Evolutionary conservation across 2,888 invertebrate genomes (phyloP).

Genomic region (Eustalomyia histrio): DNA sequence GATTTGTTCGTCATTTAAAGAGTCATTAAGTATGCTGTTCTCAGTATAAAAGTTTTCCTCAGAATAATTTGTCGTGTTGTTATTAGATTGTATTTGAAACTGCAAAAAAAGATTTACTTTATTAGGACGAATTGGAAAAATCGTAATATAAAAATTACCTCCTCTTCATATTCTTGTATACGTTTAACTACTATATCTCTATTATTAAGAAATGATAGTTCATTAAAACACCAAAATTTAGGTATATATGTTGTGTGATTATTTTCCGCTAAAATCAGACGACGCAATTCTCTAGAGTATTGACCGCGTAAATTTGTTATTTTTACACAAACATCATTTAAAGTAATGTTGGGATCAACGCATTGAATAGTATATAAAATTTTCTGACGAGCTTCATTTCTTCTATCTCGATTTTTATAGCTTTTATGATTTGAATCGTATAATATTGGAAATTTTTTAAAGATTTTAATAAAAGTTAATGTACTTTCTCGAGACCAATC

Average conservation of each 20-base stretch:
- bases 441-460: slow-evolving; percentile 16
- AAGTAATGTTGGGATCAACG: neutral
- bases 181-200: neutral
- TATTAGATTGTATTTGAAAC: neutral
- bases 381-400: neutral
- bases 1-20: slow-evolving; percentile 3
- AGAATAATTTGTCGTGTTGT: neutral
- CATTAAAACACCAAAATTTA: slow-evolving; percentile 26
- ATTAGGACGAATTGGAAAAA: neutral
- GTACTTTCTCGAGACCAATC: neutral
- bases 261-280: neutral
- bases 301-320: slow-evolving; percentile 5
- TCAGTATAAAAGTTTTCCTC: neutral
- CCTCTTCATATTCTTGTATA: neutral
- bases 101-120: neutral
- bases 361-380: neutral
- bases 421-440: slow-evolving; percentile 22
- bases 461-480: slow-evolving; percentile 7
- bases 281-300: neutral
- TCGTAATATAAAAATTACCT: neutral
- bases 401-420: slow-evolving; percentile 4
- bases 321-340: slow-evolving; percentile 6
- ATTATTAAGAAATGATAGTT: neutral
- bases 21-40: neutral
- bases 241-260: slow-evolving; percentile 20